phyloP scores from a whole-genome alignment of 2,113 vertebrate species.

The Solea solea region DNA sequence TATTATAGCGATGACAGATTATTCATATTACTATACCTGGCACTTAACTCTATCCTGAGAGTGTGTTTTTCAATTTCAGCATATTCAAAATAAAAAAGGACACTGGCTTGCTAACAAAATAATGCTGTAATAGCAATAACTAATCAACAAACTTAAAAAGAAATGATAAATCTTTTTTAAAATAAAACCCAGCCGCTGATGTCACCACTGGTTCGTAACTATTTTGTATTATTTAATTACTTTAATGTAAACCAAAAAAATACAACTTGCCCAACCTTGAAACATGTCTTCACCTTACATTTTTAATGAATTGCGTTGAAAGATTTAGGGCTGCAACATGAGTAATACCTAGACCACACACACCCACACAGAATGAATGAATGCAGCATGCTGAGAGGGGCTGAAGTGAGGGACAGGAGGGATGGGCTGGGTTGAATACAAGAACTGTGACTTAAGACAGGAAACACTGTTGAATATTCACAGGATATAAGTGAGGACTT shows the following conservation, averaged over 20 bases:
- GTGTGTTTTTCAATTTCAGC: not conserved
- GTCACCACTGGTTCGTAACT: not conserved
- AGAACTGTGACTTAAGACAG: conserved; percentile 62
- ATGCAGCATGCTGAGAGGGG: conserved; percentile 68
- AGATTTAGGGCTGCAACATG: not conserved
- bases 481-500: conserved; percentile 40
- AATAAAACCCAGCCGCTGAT: not conserved
- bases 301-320: not conserved
- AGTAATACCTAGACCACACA: conserved; percentile 10
- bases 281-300: not conserved
- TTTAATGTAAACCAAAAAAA: not conserved
- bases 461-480: conserved; percentile 69
- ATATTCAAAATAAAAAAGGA: conserved; percentile 6
- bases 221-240: not conserved
- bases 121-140: not conserved
- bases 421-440: conserved; percentile 49
- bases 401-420: conserved; percentile 27
- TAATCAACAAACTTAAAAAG: not conserved
- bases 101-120: conserved; percentile 3
- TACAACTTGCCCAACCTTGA: not conserved
- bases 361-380: conserved; percentile 78
- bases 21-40: conserved; percentile 19
- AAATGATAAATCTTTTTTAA: not conserved
- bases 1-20: conserved; percentile 4
- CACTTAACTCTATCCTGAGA: not conserved